Conservation (phyloP, 1,140 invertebrate species). For the Rhopalosiphum maidis region DNA sequence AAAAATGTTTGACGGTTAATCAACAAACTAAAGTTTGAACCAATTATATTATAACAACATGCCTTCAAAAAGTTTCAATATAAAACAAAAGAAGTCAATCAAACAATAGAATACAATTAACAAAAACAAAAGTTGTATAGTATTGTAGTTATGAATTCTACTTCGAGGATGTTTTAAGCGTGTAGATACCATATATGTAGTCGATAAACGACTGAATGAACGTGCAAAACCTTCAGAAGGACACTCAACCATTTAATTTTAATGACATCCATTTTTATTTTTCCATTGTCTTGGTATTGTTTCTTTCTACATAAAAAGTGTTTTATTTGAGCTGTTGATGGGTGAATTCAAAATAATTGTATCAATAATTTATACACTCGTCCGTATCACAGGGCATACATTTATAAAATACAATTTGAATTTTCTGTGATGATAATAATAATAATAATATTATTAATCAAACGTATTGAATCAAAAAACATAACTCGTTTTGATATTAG, state of each 20-base stretch:
- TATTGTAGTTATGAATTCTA: constrained; percentile 12
- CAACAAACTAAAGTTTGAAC: not conserved
- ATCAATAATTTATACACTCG: not conserved
- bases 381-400: not conserved
- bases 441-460: not conserved
- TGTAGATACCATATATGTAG: not conserved
- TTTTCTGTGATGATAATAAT: not conserved
- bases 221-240: not conserved
- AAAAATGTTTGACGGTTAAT: constrained; percentile 10
- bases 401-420: not conserved
- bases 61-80: not conserved
- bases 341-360: constrained; percentile 3
- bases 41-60: not conserved
- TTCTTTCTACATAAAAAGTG: not conserved
- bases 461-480: not conserved
- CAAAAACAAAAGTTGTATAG: not conserved
- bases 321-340: not conserved
- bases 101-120: constrained; percentile 32
- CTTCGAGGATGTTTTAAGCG: not conserved
- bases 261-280: constrained; percentile 29
- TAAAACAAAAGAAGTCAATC: constrained; percentile 25
- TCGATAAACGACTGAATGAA: constrained; percentile 29
- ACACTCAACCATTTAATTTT: constrained; percentile 16
- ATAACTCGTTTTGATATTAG: not conserved
- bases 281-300: not conserved